A percentile compares a stretch with the other conserved stretches of the same genome.
phyloP scores from a whole-genome alignment of 1,140 invertebrate genomes.

The Platorchestia sp. region DNA sequence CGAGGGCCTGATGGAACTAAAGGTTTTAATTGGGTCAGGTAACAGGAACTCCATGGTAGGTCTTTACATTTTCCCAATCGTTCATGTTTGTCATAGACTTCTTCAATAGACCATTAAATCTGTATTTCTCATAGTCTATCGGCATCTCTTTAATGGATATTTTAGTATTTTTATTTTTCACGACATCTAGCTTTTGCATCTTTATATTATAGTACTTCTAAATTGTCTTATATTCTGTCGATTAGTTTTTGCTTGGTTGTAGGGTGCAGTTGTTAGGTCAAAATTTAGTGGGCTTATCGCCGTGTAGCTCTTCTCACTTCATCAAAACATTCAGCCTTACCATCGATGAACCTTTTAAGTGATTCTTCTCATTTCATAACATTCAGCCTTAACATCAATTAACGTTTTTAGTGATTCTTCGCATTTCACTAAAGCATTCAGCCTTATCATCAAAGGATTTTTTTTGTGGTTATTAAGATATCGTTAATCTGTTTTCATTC shows the following conservation, averaged over 20 bases:
- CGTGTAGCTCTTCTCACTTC: too few relatives aligned
- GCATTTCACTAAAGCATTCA: too few relatives aligned
- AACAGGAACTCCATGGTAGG: neutral
- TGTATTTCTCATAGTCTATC: neutral
- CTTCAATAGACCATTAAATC: neutral
- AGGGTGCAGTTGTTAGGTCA: neutral
- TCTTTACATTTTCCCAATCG: neutral
- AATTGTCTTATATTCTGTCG: neutral
- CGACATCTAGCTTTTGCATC: neutral
- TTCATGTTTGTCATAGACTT: conserved; percentile 19
- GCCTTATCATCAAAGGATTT: too few relatives aligned
- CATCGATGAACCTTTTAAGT: too few relatives aligned
- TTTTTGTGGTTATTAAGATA: too few relatives aligned
- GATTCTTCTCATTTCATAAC: too few relatives aligned
- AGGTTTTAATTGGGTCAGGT: conserved; percentile 41
- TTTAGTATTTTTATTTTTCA: neutral
- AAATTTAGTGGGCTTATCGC: neutral
- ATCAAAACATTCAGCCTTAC: too few relatives aligned
- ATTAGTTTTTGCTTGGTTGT: neutral
- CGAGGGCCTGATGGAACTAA: conserved; percentile 30
- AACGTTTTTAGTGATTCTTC: too few relatives aligned
- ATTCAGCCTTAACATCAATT: too few relatives aligned
- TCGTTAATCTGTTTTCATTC: too few relatives aligned
- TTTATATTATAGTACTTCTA: neutral
- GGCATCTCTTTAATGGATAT: neutral